Base-by-base conservation (phyloP, 2,888 invertebrate genomes). In the Lithophane ornitopus region DNA sequence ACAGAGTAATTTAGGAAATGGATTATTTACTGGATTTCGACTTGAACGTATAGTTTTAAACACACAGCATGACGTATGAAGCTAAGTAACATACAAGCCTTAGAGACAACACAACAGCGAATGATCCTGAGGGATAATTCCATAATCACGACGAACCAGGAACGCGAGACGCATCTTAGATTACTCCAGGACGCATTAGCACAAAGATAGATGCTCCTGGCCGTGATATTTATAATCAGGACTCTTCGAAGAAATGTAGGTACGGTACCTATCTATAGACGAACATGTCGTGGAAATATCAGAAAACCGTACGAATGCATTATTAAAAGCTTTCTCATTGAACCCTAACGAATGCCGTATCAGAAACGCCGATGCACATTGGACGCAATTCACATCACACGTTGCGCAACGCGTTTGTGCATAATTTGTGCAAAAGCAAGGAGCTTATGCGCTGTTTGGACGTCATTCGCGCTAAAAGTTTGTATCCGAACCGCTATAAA, bases 381-480 rank as follows among this genome's bases (percentile, higher is more conserved):
- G 75, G 39, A 70, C 59, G 70, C 49, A 67, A 76, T 84, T 84
- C 84, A 79, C 80, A 80, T 86, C 77, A 84, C 77, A 80, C 80
- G 54, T 81, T 79, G 78, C 66, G 71, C 82, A 86, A 82, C 16
- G 46, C 44, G 12, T 76, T 72, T 59, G 62, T 54, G 66, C 62
- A 79, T 76, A 77, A 71, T 76, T 85, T 81, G 76, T 61, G 75
- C 84, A 86, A 86, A 83, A 84, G 82, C 70, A 65, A 78, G 72
- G 19, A 85, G 76, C 63, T 74, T 41, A 34, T 34, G 58, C 62
- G 52, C 66, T 77, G 62, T 83, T 66, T 70, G 59, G 22, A 28
- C 54, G 39, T 75, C 70, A 70, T 78, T 78, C 52, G 46, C 76
- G 39, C 66, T 85, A 80, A 82, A 82, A 74, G 61, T 80, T 76